Evolutionary conservation across 1,140 invertebrate species (phyloP).

Genomic region (Papilio aristodemus): DNA sequence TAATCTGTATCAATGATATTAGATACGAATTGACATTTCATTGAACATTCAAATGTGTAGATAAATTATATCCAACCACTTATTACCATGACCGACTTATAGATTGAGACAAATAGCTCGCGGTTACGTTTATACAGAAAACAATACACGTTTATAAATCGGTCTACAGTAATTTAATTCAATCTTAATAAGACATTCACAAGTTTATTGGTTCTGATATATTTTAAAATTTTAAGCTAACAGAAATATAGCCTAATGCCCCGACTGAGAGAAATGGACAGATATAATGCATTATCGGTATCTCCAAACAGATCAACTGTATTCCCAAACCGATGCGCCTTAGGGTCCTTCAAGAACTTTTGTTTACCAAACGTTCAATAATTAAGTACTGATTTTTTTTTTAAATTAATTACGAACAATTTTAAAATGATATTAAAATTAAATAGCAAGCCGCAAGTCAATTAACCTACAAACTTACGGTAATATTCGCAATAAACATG

Average conservation of each 20-base stretch:
- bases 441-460: neutral
- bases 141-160: slow-evolving; percentile 2
- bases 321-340: too few relatives aligned
- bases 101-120: neutral
- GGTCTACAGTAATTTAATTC: neutral
- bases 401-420: neutral
- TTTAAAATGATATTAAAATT: neutral
- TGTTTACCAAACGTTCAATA: too few relatives aligned
- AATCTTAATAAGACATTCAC: neutral
- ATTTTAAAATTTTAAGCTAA: neutral
- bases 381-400: too few relatives aligned
- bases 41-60: neutral
- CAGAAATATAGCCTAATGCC: too few relatives aligned
- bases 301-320: too few relatives aligned
- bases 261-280: too few relatives aligned
- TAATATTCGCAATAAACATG: slow-evolving; percentile 13
- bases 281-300: too few relatives aligned
- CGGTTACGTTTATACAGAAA: neutral
- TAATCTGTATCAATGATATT: neutral
- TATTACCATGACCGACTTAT: slow-evolving; percentile 15
- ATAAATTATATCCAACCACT: neutral
- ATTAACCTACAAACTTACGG: slow-evolving; percentile 13
- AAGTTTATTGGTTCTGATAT: neutral
- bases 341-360: too few relatives aligned
- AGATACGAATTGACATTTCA: neutral